A percentile compares a stretch with the other conserved stretches of the same genome.
Evolutionary conservation across 2,888 invertebrate species (phyloP).

Genomic region (Agrilus biguttatus): DNA sequence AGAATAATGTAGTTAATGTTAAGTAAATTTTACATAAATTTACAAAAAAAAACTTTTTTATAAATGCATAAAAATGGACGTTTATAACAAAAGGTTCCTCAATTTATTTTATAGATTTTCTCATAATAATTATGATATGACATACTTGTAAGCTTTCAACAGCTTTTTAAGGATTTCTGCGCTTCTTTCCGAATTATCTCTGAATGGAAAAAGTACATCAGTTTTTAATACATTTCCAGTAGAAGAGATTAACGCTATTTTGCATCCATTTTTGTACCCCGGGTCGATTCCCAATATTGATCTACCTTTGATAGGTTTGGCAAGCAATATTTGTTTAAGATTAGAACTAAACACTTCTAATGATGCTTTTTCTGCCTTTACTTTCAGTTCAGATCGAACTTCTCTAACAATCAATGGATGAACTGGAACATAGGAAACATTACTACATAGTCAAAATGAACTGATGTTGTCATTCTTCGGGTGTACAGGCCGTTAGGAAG

Average conservation of each 20-base stretch:
- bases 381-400: conserved; percentile 58
- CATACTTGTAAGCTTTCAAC: conserved; percentile 42
- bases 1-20: too few species aligned
- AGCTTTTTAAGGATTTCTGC: conserved; percentile 36
- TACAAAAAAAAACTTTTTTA: too few species aligned
- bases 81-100: too few species aligned
- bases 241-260: conserved; percentile 65
- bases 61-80: too few species aligned
- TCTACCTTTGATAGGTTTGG: conserved; percentile 66
- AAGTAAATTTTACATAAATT: conserved; percentile 1
- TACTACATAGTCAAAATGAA: neutral
- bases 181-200: conserved; percentile 31
- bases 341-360: conserved; percentile 76
- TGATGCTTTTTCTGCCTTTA: conserved; percentile 64
- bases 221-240: conserved; percentile 56
- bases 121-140: conserved; percentile 1
- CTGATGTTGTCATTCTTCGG: too few species aligned
- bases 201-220: conserved; percentile 52
- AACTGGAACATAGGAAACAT: conserved; percentile 28
- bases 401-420: conserved; percentile 54
- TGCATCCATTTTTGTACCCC: conserved; percentile 79
- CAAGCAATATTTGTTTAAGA: conserved; percentile 66
- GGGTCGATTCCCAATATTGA: conserved; percentile 80
- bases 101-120: too few species aligned
- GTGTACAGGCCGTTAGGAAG: too few species aligned